Base-by-base conservation (phyloP, 2,113 vertebrate genomes). In the Elaphurus davidianus region DNA sequence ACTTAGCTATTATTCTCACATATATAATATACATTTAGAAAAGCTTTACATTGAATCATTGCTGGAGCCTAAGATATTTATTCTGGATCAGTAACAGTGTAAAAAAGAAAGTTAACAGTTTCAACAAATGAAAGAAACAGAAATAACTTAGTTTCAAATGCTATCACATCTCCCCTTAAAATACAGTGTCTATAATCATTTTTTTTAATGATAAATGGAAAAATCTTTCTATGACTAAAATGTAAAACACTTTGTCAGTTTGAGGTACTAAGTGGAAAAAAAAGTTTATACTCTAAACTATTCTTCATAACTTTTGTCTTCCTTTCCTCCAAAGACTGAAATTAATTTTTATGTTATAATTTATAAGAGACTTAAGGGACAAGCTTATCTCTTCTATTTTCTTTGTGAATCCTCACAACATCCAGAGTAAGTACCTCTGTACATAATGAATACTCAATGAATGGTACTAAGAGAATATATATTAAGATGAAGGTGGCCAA, bases 61-160 rank as follows among this genome's bases (percentile, higher is more conserved):
- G 17, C 5, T 64, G 55, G 10, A 89, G 55, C 30, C 67, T 54
- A 91, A 81, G 45, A 25, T 74, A 92, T 15, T 95, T 88, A 95
- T 54, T 94, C 30, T 94, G 79, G n/a, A 86, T 52, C 36, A 96
- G 45, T 14, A 92, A 82, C 2, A 87, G 21, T 14, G 27, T 96
- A 88, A 74, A 91, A 55, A 87, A 92, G 33, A 90, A 98, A 93
- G 1, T 47, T 64, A 50, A n/a, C 21, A 7, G 60, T 90, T 92
- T 95, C 84, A 94, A 86, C 30, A 40, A 67, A 95, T 45, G 28
- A 52, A 78, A 97, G n/a, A 96, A 67, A 85, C 50, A 90, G 78
- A 95, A 93, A 94, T 67, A 87, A 88, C 74, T 23, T 43, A 90
- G 92, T 54, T 82, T 67, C 83, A 95, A 85, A 81, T 85, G 67